Evolutionary conservation across 1,140 invertebrate genomes (phyloP).

Genomic region (Holcopasites calliopsidis): DNA sequence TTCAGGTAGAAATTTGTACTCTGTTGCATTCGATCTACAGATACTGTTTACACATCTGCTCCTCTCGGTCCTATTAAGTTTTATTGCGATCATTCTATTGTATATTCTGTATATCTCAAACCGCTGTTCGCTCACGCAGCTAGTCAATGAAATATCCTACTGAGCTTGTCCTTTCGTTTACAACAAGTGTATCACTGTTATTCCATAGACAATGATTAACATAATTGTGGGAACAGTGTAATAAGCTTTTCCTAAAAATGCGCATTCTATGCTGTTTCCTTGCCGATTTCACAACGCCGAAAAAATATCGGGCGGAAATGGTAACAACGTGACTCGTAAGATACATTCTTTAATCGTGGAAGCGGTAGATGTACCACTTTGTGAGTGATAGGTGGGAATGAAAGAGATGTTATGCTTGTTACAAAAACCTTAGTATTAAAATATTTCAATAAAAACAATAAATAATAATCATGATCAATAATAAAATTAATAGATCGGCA

Average conservation of each 20-base stretch:
- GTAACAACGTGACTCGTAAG: not conserved
- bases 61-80: conserved; percentile 17
- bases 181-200: conserved; percentile 10
- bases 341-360: not conserved
- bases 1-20: conserved; percentile 55
- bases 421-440: conserved; percentile 81
- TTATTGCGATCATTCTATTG: conserved; percentile 8
- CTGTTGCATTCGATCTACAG: conserved; percentile 38
- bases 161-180: conserved; percentile 1
- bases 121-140: conserved; percentile 25
- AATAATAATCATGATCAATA: conserved; percentile 78
- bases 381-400: conserved; percentile 54
- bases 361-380: not conserved
- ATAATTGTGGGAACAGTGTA: conserved; percentile 13
- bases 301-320: not conserved
- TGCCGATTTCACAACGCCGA: not conserved
- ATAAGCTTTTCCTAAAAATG: conserved; percentile 33
- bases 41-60: conserved; percentile 28
- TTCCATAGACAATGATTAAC: conserved; percentile 28
- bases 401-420: conserved; percentile 69
- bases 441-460: conserved; percentile 81
- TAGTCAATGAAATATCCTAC: conserved; percentile 9
- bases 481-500: conserved; percentile 79
- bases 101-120: conserved; percentile 1
- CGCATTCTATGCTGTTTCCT: not conserved